Conservation (phyloP, 2,797 vertebrate genomes). For the Scomberomorus guttatus region DNA sequence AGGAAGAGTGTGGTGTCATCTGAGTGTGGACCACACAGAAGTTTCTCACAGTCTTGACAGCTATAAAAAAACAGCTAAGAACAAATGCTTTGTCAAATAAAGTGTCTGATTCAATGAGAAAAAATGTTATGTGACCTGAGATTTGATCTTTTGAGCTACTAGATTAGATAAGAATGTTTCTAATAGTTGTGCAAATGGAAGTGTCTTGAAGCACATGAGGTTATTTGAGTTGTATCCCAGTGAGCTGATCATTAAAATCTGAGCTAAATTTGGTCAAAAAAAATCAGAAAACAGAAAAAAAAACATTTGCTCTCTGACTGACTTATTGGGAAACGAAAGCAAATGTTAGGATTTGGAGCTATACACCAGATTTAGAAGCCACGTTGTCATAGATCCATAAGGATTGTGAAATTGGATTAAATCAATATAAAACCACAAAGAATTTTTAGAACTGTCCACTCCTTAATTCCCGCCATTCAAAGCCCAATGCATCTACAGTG, state of each 20-base stretch:
- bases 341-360: too few species aligned
- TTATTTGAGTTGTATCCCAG: too few species aligned
- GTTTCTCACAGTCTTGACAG: neutral
- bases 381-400: too few species aligned
- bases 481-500: too few species aligned
- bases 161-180: neutral
- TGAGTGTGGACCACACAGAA: conserved; percentile 27
- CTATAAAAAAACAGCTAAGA: neutral
- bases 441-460: too few species aligned
- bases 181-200: neutral
- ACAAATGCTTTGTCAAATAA: neutral
- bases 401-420: too few species aligned
- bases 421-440: too few species aligned
- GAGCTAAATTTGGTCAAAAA: neutral
- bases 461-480: too few species aligned
- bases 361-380: too few species aligned
- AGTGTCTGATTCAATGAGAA: conserved; percentile 2
- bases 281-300: neutral
- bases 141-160: neutral
- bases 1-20: conserved; percentile 18
- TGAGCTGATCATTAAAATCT: neutral
- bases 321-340: neutral
- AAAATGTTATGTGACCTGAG: neutral
- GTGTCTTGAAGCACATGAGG: neutral
- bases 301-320: too few species aligned